A percentile compares a stretch with the other conserved stretches of the same genome.
These are phyloP conservation scores for Pluvialis apricaria DNA, from an alignment of 2,113 vertebrate genomes.

Conservation along the genomic window DNA sequence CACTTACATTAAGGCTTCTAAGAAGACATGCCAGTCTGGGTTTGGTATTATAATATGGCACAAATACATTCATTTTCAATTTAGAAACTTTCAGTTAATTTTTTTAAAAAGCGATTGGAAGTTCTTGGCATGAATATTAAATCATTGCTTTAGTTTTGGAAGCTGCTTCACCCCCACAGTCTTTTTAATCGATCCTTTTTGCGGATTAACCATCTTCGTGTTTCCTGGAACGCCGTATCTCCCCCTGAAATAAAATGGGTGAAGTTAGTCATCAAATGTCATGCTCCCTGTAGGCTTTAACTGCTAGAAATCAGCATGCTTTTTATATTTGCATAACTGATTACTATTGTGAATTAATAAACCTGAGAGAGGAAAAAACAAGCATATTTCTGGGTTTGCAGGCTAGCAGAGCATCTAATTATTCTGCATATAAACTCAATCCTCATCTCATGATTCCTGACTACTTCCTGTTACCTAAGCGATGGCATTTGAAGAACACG, in stretches of 20 bases:
- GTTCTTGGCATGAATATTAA: conserved; percentile 25
- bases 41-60: neutral
- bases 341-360: conserved; percentile 30
- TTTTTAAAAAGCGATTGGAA: neutral
- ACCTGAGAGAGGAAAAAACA: neutral
- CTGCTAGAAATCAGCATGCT: neutral
- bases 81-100: neutral
- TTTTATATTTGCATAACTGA: conserved; percentile 15
- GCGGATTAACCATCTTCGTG: conserved; percentile 57
- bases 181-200: conserved; percentile 70
- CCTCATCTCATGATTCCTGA: neutral
- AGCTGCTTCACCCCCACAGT: conserved; percentile 66
- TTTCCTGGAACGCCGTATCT: conserved; percentile 41
- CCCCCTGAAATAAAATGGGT: conserved; percentile 67
- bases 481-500: neutral
- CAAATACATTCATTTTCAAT: neutral
- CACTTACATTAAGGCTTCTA: neutral
- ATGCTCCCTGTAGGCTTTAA: neutral
- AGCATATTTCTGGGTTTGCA: neutral
- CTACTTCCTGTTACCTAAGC: neutral
- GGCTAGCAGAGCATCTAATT: conserved; percentile 13
- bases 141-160: conserved; percentile 77
- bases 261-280: conserved; percentile 17
- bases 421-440: neutral
- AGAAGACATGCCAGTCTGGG: neutral